Base-by-base conservation (phyloP, 1,140 invertebrate species). In the Cotesia vestalis region DNA sequence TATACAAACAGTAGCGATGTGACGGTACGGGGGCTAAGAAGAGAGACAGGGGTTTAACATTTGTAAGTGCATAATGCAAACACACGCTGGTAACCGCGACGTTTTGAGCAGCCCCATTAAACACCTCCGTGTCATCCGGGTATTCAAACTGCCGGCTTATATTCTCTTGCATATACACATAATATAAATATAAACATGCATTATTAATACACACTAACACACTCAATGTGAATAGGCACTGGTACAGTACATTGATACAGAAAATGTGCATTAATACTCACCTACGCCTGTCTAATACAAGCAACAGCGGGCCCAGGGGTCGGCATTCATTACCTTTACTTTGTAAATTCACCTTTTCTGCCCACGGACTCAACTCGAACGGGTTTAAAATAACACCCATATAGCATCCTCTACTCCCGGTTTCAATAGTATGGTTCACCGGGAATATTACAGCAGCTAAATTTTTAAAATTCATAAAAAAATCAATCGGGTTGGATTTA, bases 401-500 rank as follows among this genome's bases (percentile, higher is more conserved):
- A 9, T 53, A 17, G 12, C 11, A 46, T 53, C 40, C 20, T 67
- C 46, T 64, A 8, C 17, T 12, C 62, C 14, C 36, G 9, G 8
- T 59, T 14, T n/a, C 17, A 14, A 11, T 27, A 27, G 27, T 27
- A 27, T 27, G 2, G 27, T 27, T 2, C 27, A 3, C 27, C 27
- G 27, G 27, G 27, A 27, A 27, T 27, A 46, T 46, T 46, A 46
- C 40, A 46, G 6, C 11, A 46, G 40, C 40, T 46, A 1, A 27
- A 27, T 27, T n/a, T 57, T 57, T 20, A 6, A 14, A 6, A n/a
- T 57, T 46, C 71, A 75, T 71, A 66, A 73, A 73, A 78, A 80
- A 46, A 46, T 46, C 11, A 6, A 8, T 46, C 40, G 40, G 40
- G 5, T 74, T 74, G 73, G 78, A 76, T 81, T 80, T 78, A 82